Percentiles rank a stretch among this genome's conserved stretches.
Conservation (phyloP, 2,113 vertebrate species). For the Callipepla californica region DNA sequence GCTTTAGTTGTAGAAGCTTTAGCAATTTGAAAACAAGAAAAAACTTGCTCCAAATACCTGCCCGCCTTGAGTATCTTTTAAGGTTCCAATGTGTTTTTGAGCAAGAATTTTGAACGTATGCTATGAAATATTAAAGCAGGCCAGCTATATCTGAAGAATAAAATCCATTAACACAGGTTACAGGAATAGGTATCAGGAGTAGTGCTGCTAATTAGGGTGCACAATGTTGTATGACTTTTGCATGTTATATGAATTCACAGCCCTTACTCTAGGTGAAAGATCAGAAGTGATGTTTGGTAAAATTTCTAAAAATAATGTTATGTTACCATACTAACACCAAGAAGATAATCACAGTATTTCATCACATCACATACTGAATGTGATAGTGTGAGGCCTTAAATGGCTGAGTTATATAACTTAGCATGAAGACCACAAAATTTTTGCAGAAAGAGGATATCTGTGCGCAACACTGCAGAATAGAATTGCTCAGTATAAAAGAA, state of each 20-base stretch:
- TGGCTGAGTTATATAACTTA: not conserved
- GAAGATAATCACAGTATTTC: slow-evolving; percentile 1
- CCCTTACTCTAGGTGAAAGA: slow-evolving; percentile 5
- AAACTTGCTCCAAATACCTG: slow-evolving; percentile 21
- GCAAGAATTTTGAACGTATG: slow-evolving; percentile 37
- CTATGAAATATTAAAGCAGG: slow-evolving; percentile 58
- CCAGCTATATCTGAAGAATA: not conserved
- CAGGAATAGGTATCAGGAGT: not conserved
- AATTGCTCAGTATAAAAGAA: not conserved
- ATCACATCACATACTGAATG: not conserved
- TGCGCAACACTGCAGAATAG: not conserved
- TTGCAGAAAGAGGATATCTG: slow-evolving; percentile 22
- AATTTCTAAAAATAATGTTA: not conserved
- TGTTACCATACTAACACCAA: not conserved
- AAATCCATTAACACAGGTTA: slow-evolving; percentile 44
- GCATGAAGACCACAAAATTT: not conserved
- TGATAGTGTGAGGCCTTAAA: not conserved
- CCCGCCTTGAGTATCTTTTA: slow-evolving; percentile 21
- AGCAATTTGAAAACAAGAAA: not conserved
- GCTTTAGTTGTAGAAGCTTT: slow-evolving; percentile 6
- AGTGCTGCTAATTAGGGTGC: slow-evolving; percentile 23
- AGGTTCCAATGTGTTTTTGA: slow-evolving; percentile 36
- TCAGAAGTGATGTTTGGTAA: not conserved
- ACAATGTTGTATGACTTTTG: slow-evolving; percentile 32
- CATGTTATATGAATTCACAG: slow-evolving; percentile 46